Evolutionary conservation across 2,113 vertebrate species (phyloP).

Genomic region (Macaca mulatta): DNA sequence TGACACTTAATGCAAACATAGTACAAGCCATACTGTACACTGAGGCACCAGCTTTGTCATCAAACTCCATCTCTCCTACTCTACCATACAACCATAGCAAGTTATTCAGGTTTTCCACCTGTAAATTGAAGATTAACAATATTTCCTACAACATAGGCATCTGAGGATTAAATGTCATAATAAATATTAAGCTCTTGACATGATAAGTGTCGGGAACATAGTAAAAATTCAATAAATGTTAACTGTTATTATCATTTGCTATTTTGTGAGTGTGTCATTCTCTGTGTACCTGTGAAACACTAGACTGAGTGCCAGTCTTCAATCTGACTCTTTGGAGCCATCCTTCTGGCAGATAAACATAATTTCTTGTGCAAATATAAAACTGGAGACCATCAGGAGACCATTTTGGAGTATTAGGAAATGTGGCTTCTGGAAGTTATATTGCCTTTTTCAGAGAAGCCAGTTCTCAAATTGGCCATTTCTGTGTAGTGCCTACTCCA

Average conservation of each 20-base stretch:
- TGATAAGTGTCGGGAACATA: not conserved
- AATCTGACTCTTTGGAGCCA: not conserved
- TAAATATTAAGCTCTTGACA: not conserved
- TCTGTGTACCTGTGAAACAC: not conserved
- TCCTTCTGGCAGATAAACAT: not conserved
- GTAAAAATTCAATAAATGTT: not conserved
- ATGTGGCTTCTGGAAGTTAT: not conserved
- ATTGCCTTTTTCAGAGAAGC: not conserved
- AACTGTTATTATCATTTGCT: not conserved
- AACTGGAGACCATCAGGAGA: not conserved
- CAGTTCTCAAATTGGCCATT: not conserved
- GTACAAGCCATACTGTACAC: not conserved
- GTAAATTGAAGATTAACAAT: not conserved
- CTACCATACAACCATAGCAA: not conserved
- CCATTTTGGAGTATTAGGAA: not conserved
- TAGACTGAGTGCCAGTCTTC: not conserved
- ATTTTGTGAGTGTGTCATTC: not conserved
- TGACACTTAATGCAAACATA: not conserved
- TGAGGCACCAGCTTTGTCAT: not conserved
- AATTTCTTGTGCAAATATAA: conserved; percentile 38
- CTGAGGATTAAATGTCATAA: not conserved
- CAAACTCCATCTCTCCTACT: not conserved
- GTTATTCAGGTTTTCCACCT: not conserved
- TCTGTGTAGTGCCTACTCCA: not conserved
- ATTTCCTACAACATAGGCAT: not conserved